These are phyloP conservation scores for Nebria salina DNA, from an alignment of 2,888 invertebrate genomes.

Conservation along the genomic window DNA sequence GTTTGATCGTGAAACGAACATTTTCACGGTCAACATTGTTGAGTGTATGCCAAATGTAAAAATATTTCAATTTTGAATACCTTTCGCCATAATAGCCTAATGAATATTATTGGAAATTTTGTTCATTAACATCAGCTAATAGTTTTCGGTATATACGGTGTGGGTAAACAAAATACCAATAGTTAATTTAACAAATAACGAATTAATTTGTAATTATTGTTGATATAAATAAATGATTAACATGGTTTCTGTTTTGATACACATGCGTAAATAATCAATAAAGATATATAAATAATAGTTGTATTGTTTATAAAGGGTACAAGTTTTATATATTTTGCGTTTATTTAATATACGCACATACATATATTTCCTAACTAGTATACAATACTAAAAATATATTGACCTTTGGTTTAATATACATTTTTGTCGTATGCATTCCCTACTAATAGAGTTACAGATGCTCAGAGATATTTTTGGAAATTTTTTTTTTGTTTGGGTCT, in stretches of 20 bases:
- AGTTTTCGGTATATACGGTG: no score
- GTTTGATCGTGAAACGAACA: not conserved
- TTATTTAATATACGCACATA: no score
- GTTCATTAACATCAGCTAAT: no score
- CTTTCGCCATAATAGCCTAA: not conserved
- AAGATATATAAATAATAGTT: no score
- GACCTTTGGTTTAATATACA: not conserved
- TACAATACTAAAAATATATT: not conserved
- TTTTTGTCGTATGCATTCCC: not conserved
- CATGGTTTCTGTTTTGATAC: no score
- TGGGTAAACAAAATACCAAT: no score
- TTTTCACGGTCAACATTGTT: conserved; percentile 1
- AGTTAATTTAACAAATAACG: no score
- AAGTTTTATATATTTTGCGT: no score
- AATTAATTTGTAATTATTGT: no score
- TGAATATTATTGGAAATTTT: not conserved
- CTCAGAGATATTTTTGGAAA: not conserved
- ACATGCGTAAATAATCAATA: no score
- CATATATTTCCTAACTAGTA: not conserved
- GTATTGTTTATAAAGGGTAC: no score
- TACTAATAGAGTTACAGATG: not conserved
- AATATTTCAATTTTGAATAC: not conserved
- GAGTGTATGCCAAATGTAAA: not conserved
- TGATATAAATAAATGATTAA: no score
- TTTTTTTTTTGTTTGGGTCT: not conserved